These are phyloP conservation scores for Zosterops hypoxanthus DNA, from an alignment of 2,113 vertebrate species.

Conservation along the genomic window DNA sequence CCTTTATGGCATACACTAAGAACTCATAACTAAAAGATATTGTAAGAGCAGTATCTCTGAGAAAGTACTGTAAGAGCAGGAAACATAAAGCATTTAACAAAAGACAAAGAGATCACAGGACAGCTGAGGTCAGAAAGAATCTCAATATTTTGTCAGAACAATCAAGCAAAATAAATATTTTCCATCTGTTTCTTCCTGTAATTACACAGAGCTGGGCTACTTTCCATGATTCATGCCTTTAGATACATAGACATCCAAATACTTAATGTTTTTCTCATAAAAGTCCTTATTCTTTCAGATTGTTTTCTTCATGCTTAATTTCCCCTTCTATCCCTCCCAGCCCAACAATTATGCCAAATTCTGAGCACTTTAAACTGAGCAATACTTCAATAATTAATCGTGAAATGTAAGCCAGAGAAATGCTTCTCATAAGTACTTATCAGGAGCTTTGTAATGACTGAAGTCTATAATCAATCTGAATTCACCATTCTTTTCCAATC, in stretches of 20 bases:
- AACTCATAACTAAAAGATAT: not conserved
- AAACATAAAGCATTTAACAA: not conserved
- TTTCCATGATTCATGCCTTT: not conserved
- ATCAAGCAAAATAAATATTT: not conserved
- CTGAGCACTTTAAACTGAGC: not conserved
- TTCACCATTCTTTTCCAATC: not conserved
- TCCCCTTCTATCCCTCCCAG: no score
- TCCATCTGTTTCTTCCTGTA: not conserved
- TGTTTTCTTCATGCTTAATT: not conserved
- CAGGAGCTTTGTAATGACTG: not conserved
- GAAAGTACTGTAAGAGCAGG: not conserved
- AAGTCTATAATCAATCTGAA: not conserved
- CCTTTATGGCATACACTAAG: not conserved
- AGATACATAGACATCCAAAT: not conserved
- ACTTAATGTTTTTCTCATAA: not conserved
- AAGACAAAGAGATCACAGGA: not conserved
- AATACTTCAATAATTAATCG: not conserved
- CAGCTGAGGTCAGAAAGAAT: not conserved
- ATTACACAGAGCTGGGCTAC: not conserved
- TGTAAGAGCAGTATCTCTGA: not conserved
- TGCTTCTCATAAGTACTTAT: not conserved
- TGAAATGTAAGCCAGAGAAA: not conserved
- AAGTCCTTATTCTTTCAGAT: not conserved
- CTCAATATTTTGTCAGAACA: not conserved
- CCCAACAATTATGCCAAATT: not conserved